Evolutionary conservation across 2,888 invertebrate species (phyloP).

Genomic region (Heliconius hortense): DNA sequence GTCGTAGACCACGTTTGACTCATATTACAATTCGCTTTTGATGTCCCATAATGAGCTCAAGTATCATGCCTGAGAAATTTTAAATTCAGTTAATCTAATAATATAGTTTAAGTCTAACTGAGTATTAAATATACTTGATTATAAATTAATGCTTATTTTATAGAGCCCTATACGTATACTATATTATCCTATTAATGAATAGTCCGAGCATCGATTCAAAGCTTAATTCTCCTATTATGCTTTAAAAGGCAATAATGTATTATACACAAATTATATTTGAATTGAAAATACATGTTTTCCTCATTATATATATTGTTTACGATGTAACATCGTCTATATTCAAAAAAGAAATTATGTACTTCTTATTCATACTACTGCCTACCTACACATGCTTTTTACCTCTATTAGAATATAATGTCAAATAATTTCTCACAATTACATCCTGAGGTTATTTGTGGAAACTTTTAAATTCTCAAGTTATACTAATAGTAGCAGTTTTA

Average conservation of each 20-base stretch:
- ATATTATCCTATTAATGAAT: background rate
- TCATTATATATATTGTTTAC: background rate
- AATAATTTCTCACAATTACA: background rate
- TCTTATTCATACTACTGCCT: background rate
- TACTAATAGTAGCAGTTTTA: background rate
- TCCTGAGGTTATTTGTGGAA: background rate
- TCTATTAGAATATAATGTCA: background rate
- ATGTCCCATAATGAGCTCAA: background rate
- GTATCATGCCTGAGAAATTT: background rate
- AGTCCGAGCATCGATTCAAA: background rate
- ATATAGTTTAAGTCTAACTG: background rate
- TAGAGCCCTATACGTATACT: background rate
- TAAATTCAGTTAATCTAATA: background rate
- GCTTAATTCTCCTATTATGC: constrained; percentile 9
- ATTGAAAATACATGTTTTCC: background rate
- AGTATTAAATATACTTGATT: background rate
- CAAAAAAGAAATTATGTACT: background rate
- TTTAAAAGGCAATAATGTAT: background rate
- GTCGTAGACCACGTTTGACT: constrained; percentile 7
- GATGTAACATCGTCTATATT: background rate
- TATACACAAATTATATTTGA: background rate
- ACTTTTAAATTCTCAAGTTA: background rate
- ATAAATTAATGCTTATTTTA: background rate
- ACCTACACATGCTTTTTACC: too few species aligned
- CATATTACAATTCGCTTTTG: constrained; percentile 8